Percentiles rank a stretch among this genome's conserved stretches.
Evolutionary conservation across 2,113 vertebrate species (phyloP).

Genomic region (Trachemys scripta): DNA sequence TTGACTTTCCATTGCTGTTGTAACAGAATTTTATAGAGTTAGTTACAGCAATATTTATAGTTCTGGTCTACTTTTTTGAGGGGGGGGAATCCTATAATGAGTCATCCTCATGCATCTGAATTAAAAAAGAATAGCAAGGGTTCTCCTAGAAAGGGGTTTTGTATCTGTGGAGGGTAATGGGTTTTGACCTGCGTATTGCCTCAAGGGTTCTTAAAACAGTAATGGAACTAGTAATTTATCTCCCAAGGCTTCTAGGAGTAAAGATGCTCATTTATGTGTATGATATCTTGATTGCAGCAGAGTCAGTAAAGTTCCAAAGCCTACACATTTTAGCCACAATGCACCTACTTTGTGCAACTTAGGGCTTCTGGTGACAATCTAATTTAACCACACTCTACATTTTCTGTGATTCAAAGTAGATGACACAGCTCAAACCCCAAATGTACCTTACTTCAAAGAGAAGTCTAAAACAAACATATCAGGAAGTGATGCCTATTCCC

Average conservation of each 20-base stretch:
- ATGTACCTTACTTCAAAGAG: not conserved
- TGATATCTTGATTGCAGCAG: not conserved
- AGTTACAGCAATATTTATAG: not conserved
- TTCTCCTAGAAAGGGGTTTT: rapidly evolving
- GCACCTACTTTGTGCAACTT: not conserved
- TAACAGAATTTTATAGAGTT: not conserved
- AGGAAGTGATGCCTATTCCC: not conserved
- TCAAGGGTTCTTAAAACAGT: not conserved
- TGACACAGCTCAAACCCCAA: not conserved
- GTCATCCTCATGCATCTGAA: not conserved
- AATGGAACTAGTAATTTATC: not conserved
- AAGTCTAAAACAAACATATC: not conserved
- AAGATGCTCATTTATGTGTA: not conserved
- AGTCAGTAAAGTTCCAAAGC: not conserved
- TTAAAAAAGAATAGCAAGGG: not conserved
- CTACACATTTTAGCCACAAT: not conserved
- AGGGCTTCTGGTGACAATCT: not conserved
- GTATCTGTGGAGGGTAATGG: not conserved
- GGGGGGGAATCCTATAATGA: not conserved
- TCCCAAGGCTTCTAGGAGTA: not conserved
- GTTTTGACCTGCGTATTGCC: not conserved
- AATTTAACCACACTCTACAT: not conserved
- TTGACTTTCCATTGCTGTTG: not conserved
- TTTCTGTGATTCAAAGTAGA: not conserved
- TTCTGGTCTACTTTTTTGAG: not conserved